Evolutionary conservation across 2,888 invertebrate species (phyloP).

Genomic region (Kryphioiulus occultus): DNA sequence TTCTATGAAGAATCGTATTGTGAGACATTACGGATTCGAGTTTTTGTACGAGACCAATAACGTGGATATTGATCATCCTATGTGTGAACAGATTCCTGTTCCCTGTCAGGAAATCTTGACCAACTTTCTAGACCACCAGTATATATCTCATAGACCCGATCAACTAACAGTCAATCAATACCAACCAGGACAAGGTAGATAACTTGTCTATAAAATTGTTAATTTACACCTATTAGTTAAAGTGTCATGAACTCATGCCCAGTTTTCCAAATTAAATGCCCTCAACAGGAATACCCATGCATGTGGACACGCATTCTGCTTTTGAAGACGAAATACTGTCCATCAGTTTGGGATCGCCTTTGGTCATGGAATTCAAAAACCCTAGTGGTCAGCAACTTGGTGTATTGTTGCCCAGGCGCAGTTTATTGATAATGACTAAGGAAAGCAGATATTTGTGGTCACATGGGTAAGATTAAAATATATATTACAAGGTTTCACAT

Average conservation of each 20-base stretch:
- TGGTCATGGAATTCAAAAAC: not conserved
- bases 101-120: slow-evolving; percentile 74
- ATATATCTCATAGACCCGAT: slow-evolving; percentile 69
- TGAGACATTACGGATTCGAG: slow-evolving; percentile 90
- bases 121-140: slow-evolving; percentile 65
- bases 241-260: not conserved
- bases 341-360: not conserved
- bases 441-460: slow-evolving; percentile 9
- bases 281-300: not conserved
- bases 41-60: slow-evolving; percentile 88
- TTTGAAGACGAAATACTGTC: not conserved
- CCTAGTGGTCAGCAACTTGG: not conserved
- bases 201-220: too few species aligned
- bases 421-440: slow-evolving; percentile 16
- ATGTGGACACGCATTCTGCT: not conserved
- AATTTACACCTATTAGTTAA: too few species aligned
- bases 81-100: slow-evolving; percentile 73
- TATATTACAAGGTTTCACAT: not conserved
- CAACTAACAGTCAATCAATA: slow-evolving; percentile 88
- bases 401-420: not conserved
- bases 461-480: not conserved
- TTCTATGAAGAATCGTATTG: slow-evolving; percentile 79
- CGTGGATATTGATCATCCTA: slow-evolving; percentile 76
- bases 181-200: slow-evolving; percentile 80
- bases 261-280: not conserved